Evolutionary conservation across 2,797 vertebrate genomes (phyloP), one percentile per base, ranked within the genome.

Genomic region (Notoglanidium macrostoma): DNA sequence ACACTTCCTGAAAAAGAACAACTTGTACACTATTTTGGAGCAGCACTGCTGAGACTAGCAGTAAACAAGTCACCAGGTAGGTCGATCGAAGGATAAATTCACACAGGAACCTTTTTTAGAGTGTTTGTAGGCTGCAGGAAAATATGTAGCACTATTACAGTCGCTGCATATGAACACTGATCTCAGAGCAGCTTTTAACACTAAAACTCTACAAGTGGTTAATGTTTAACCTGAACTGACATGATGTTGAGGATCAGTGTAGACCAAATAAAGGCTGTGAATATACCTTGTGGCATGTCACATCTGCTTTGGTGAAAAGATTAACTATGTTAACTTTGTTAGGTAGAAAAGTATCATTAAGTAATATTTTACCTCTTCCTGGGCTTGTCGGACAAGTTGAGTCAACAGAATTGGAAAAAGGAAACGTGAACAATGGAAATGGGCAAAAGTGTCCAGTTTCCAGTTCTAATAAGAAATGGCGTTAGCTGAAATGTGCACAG

Each of bases 21-120:
- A 84, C 83, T 82, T 54, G 17, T 51, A 77, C 70, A 83, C 89
- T 94, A 92, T 95, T 91, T 85, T 87, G 80, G 81, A 92, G 90
- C 87, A 82, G 91, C 90, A 92, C 91, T 86, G 93, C 92, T 93
- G 90, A 91, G 90, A 85, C 88, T 59, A 65, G 92, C 89, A 86
- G 91, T 93, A 93, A 92, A 92, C 85, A 94, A 93, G 92, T 90
- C 91, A 87, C 84, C 90, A 90, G 87, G 92, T 89, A 92, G 94
- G 92, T 94, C 92, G 86, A 90, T 90, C 90, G 93, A 92, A 90
- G 91, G 92, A 85, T 88, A 87, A 23, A 21, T 92, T 93, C 91
- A 92, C 91, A 94, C 93, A 93, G 88, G 89, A 90, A 78, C 87
- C 57, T 86, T 90, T 90, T 91, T 94, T 94, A 92, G 94, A 90